Conservation (phyloP, 2,113 vertebrate genomes). For the Bufo bufo region DNA sequence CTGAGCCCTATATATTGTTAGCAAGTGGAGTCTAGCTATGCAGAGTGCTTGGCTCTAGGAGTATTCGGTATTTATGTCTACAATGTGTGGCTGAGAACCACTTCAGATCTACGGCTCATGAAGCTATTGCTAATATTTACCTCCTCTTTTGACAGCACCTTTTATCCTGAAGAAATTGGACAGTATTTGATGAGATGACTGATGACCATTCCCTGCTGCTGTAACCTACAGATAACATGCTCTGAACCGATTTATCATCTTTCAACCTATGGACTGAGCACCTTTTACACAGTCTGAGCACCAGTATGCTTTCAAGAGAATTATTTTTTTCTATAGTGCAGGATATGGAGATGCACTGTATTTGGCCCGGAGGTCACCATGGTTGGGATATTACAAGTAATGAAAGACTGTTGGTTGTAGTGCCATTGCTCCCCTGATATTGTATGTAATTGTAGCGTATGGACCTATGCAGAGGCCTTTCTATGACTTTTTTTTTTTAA, state of each 20-base stretch:
- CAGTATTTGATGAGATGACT: conserved; percentile 80
- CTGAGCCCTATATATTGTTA: background rate
- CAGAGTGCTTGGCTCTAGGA: background rate
- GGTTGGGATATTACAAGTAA: background rate
- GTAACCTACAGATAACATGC: background rate
- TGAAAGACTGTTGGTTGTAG: background rate
- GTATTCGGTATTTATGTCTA: background rate
- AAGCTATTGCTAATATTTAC: background rate
- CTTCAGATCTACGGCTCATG: rapidly evolving
- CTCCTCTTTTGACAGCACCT: conserved; percentile 76
- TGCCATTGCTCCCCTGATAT: background rate
- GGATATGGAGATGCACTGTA: background rate
- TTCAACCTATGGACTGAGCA: background rate
- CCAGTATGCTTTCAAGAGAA: background rate
- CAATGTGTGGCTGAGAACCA: background rate
- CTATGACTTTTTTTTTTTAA: background rate
- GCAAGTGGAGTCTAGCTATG: background rate
- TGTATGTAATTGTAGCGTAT: background rate
- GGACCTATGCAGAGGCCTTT: background rate
- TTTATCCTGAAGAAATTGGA: conserved; percentile 95
- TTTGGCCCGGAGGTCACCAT: background rate
- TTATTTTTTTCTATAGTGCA: background rate
- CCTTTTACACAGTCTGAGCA: background rate
- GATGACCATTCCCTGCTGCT: background rate
- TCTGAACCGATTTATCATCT: background rate